phyloP scores from a whole-genome alignment of 2,797 vertebrate species.

The Aphelocoma californica region DNA sequence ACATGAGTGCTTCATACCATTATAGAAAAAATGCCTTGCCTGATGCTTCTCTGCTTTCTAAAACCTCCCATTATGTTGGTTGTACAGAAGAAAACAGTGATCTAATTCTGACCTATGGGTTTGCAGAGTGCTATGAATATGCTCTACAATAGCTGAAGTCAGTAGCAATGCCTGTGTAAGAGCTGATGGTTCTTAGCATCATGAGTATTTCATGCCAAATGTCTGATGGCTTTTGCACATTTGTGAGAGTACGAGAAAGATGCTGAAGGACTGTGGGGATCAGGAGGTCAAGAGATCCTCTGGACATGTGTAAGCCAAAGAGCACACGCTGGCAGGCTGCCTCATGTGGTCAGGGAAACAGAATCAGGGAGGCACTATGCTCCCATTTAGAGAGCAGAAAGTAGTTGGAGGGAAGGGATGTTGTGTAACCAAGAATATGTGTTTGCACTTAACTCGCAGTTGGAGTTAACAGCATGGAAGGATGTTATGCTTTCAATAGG shows the following conservation, averaged over 20 bases:
- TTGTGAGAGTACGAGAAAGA: neutral
- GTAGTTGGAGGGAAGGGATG: neutral
- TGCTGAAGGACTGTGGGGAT: neutral
- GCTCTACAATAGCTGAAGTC: neutral
- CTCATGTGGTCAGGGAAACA: neutral
- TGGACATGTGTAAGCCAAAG: neutral
- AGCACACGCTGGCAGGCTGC: neutral
- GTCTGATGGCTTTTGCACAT: neutral
- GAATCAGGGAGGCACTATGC: neutral
- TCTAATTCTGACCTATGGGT: neutral
- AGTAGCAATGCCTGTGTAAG: neutral
- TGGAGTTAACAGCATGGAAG: neutral
- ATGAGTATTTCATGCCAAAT: neutral
- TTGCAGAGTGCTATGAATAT: neutral
- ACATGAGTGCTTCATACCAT: neutral
- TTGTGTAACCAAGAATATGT: neutral
- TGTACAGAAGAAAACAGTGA: neutral
- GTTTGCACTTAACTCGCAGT: neutral
- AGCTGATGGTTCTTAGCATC: neutral
- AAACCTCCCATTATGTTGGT: neutral
- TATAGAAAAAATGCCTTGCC: neutral
- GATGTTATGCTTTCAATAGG: neutral
- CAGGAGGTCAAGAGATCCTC: constrained; percentile 13
- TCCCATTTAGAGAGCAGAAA: constrained; percentile 10
- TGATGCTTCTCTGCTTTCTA: neutral